Evolutionary conservation across 2,888 invertebrate species (phyloP), one percentile per base, ranked within the genome.

Genomic region (Hyles lineata): DNA sequence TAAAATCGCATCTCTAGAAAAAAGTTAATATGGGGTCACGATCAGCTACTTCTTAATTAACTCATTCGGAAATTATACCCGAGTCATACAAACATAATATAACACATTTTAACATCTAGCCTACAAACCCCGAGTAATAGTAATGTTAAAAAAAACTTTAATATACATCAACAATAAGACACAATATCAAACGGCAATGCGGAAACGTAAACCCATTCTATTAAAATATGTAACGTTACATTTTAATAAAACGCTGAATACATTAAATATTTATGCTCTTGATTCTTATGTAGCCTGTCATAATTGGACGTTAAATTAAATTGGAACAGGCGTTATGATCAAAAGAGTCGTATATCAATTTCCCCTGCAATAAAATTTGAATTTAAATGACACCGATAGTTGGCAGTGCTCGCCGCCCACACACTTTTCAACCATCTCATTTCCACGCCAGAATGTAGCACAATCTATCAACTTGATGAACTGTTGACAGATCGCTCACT

Each of bases 401-500:
- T 73, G 70, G 70, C 70, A 70, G 67, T 73, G 62, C 55, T 17
- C 32, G 17, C 32, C 21, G 69, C 58, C 59, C 59, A 60, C 43
- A 17, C 69, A 70, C 43, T 43, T 69, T 72, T 71, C 70, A 60
- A 52, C 58, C 55, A 59, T 52, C 59, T 61, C 50, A 61, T 60
- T 70, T 52, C 50, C 32, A 70, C 32, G 52, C 19, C 59, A 52
- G 21, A 52, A 59, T 67, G 43, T 74, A 76, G 74, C 74, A 76
- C 80, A 79, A 85, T 85, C 76, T 81, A 82, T 85, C 86, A 82
- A 83, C 78, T 78, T 85, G 82, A 86, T 83, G 84, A 85, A 85
- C 85, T 79, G 86, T 75, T 85, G 86, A 87, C 87, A 87, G 85
- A 78, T 75, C 79, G 78, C 84, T 85, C 82, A 80, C 82, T 83